Evolutionary conservation across 2,888 invertebrate genomes (phyloP).

Genomic region (Amphimallon solstitiale): DNA sequence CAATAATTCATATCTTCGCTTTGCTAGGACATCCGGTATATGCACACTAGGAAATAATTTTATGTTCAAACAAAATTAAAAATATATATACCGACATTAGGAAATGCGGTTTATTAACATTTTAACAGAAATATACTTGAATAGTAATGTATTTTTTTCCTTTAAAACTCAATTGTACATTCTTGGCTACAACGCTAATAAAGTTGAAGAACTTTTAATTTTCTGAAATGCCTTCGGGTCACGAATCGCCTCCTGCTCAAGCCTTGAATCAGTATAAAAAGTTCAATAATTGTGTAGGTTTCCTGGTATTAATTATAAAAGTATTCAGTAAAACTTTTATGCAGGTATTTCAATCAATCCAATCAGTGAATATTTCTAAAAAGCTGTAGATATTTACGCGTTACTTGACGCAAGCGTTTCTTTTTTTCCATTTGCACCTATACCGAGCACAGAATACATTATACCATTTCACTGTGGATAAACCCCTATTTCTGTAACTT

Average conservation of each 20-base stretch:
- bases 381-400: conserved; percentile 14
- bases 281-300: conserved; percentile 28
- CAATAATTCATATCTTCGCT: too few species aligned
- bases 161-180: too few species aligned
- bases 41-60: too few species aligned
- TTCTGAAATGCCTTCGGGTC: not conserved
- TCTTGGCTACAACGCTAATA: too few species aligned
- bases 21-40: too few species aligned
- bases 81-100: too few species aligned
- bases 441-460: conserved; percentile 23
- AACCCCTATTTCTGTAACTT: conserved; percentile 24
- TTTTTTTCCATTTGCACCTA: not conserved
- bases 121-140: too few species aligned
- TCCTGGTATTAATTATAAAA: conserved; percentile 30
- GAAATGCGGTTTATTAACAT: too few species aligned
- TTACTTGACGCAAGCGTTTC: not conserved
- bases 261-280: conserved; percentile 20
- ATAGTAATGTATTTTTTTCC: too few species aligned
- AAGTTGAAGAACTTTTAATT: conserved; percentile 10
- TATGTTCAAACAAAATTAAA: too few species aligned
- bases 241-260: not conserved
- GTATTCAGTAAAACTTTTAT: conserved; percentile 23
- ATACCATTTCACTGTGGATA: conserved; percentile 6
- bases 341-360: conserved; percentile 9
- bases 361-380: conserved; percentile 13